Evolutionary conservation across 35 echinoderm and acorn worm genomes (phyloP).

Genomic region (Ophiothrix spiculata): DNA sequence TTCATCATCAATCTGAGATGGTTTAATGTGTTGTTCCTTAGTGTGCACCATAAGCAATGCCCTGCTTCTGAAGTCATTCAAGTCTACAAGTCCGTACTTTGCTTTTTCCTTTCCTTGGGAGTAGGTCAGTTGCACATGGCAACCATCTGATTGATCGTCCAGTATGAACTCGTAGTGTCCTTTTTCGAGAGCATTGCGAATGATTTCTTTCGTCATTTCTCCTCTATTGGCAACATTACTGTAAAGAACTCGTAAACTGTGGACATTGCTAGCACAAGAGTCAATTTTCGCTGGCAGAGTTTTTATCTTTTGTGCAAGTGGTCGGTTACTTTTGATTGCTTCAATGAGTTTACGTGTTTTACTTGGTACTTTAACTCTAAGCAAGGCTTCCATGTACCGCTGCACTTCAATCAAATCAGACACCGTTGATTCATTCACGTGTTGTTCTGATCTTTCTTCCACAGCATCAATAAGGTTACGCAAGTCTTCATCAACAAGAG

Average conservation of each 20-base stretch:
- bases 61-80: slow-evolving; percentile 31
- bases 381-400: slow-evolving; percentile 34
- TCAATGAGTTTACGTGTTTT: slow-evolving; percentile 14
- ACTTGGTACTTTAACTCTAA: slow-evolving; percentile 1
- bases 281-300: too few relatives aligned
- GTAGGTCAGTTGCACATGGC: too few relatives aligned
- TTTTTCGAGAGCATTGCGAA: slow-evolving; percentile 7
- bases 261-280: too few relatives aligned
- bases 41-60: slow-evolving; percentile 23
- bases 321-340: background rate
- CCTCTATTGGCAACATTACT: slow-evolving; percentile 29
- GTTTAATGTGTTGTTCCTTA: background rate
- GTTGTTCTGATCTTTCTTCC: slow-evolving; percentile 21
- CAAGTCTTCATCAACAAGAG: slow-evolving; percentile 26
- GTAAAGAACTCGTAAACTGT: too few relatives aligned
- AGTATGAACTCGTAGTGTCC: slow-evolving; percentile 1
- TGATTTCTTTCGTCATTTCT: slow-evolving; percentile 38
- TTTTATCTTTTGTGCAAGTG: slow-evolving; percentile 3
- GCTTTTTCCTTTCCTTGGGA: slow-evolving; percentile 8
- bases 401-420: slow-evolving; percentile 34
- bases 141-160: background rate
- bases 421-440: slow-evolving; percentile 23
- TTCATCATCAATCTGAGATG: background rate
- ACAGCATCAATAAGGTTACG: slow-evolving; percentile 28
- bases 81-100: background rate